Conservation (phyloP, 2,797 vertebrate species). For the Danionella dracula region DNA sequence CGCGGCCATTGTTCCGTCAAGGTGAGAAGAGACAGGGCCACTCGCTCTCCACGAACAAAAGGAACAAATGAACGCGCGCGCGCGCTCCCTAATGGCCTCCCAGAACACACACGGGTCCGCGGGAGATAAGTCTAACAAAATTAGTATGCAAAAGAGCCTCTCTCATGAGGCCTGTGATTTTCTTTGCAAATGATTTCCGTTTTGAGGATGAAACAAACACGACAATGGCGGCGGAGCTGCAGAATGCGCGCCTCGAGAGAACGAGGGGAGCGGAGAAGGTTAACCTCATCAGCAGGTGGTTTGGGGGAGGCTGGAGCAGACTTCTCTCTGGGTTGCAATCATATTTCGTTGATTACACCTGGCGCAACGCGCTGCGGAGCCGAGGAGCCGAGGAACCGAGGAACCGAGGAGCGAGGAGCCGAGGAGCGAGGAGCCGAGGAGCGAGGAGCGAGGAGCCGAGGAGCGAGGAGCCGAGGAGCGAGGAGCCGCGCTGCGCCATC, state of each 20-base stretch:
- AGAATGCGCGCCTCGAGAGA: constrained; percentile 58
- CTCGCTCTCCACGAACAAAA: constrained; percentile 59
- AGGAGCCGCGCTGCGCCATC: constrained; percentile 68
- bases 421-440: constrained; percentile 63
- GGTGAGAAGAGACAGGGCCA: constrained; percentile 48
- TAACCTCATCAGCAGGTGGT: constrained; percentile 92
- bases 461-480: constrained; percentile 60
- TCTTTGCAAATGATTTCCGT: constrained; percentile 90
- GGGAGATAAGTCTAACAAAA: constrained; percentile 98
- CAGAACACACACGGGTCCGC: constrained; percentile 77
- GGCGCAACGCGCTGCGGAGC: constrained; percentile 70
- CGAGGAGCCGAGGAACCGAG: no score
- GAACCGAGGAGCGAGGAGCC: constrained; percentile 60
- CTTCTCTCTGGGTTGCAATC: constrained; percentile 77
- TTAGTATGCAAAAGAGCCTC: constrained; percentile 98
- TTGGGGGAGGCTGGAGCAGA: constrained; percentile 65
- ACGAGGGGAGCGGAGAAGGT: constrained; percentile 84
- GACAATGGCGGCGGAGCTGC: constrained; percentile 78
- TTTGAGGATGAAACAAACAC: constrained; percentile 89
- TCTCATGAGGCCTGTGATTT: constrained; percentile 95
- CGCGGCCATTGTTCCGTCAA: constrained; percentile 30
- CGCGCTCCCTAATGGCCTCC: constrained; percentile 86
- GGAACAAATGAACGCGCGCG: constrained; percentile 70
- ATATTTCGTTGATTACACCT: constrained; percentile 83
- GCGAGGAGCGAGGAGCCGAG: constrained; percentile 57